These are phyloP conservation scores for Acronicta alni DNA, from an alignment of 2,888 invertebrate genomes.

Conservation along the genomic window DNA sequence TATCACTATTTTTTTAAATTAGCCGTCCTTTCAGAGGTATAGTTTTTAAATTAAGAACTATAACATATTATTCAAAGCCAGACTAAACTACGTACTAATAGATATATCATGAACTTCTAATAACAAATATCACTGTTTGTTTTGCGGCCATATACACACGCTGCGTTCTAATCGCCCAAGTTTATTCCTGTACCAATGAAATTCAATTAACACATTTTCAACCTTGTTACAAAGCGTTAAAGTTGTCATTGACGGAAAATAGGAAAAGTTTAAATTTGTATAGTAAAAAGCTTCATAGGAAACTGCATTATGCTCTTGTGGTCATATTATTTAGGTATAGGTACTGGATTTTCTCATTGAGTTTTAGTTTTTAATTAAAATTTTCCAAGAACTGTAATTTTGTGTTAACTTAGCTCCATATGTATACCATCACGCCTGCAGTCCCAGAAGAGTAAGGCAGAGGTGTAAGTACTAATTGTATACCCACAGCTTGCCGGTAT, in stretches of 20 bases:
- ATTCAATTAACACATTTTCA: background rate
- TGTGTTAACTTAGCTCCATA: background rate
- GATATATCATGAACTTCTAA: conserved; percentile 36
- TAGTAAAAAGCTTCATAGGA: conserved; percentile 11
- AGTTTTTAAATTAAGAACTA: no score
- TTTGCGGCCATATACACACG: conserved; percentile 34
- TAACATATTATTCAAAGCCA: conserved; percentile 4
- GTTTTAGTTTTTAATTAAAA: background rate
- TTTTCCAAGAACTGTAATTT: background rate
- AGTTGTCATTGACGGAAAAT: conserved; percentile 5
- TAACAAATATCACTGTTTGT: conserved; percentile 33
- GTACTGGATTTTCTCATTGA: background rate
- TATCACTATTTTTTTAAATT: no score
- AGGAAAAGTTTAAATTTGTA: conserved; percentile 31
- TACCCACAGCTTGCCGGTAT: no score
- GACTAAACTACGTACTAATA: conserved; percentile 13
- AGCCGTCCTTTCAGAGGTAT: no score
- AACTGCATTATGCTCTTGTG: conserved; percentile 21
- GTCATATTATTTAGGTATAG: background rate
- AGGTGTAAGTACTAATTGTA: no score
- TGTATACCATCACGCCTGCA: no score
- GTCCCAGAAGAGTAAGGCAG: no score
- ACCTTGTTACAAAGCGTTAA: background rate
- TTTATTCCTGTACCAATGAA: conserved; percentile 11
- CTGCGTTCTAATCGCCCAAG: conserved; percentile 37